Evolutionary conservation across 2,113 vertebrate species (phyloP).

Genomic region (Conger conger): DNA sequence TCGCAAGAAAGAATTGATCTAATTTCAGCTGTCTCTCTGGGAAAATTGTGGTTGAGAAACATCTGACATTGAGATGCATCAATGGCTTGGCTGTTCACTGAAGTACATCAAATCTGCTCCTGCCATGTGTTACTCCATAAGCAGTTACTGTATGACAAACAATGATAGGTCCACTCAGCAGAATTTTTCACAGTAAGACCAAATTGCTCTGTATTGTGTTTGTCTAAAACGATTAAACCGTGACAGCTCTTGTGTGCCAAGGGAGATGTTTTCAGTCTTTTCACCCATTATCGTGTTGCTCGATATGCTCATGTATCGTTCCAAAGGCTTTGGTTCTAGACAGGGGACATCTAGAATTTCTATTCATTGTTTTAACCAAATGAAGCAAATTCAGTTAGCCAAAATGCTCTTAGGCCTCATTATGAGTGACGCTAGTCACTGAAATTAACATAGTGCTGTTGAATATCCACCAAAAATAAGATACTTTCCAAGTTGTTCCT

Average conservation of each 20-base stretch:
- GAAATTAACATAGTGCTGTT: neutral
- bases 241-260: no score
- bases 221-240: neutral
- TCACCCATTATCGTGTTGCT: no score
- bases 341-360: neutral
- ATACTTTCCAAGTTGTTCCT: neutral
- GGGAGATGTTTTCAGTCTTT: no score
- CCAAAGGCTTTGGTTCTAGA: neutral
- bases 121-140: constrained; percentile 12
- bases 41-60: constrained; percentile 10
- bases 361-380: neutral
- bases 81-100: constrained; percentile 4
- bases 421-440: neutral
- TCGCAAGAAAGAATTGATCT: constrained; percentile 35
- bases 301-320: neutral
- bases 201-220: neutral
- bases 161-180: neutral
- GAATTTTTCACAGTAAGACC: neutral
- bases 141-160: neutral
- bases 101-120: neutral
- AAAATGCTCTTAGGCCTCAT: neutral
- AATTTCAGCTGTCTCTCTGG: constrained; percentile 19
- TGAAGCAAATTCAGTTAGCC: neutral
- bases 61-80: constrained; percentile 8
- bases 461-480: neutral